These are phyloP conservation scores for Hydrochoerus hydrochaeris DNA, from an alignment of 2,113 vertebrate species.

Conservation along the genomic window DNA sequence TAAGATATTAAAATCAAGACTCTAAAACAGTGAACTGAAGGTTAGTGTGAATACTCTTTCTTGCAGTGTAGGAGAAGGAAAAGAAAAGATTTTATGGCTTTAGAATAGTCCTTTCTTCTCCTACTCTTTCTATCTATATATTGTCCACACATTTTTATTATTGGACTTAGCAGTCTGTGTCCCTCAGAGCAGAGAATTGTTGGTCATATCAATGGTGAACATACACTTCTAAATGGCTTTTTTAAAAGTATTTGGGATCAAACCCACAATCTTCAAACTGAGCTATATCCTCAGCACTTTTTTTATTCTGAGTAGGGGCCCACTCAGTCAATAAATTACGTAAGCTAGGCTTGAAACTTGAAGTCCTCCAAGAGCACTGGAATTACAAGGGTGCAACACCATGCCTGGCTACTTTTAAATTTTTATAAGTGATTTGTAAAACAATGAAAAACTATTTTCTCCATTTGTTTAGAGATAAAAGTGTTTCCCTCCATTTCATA, in stretches of 20 bases:
- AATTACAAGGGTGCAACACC: background rate
- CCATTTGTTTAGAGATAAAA: slow-evolving; percentile 13
- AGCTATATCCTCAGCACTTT: background rate
- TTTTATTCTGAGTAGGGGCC: background rate
- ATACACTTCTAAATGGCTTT: background rate
- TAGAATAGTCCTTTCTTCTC: background rate
- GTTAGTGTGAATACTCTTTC: background rate
- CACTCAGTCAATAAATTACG: background rate
- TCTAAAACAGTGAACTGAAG: background rate
- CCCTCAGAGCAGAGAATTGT: background rate
- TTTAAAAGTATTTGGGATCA: background rate
- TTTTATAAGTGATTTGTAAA: background rate
- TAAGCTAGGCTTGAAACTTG: background rate
- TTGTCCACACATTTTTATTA: background rate
- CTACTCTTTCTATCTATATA: background rate
- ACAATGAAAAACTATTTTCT: background rate
- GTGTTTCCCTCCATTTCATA: background rate
- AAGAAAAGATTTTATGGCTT: background rate
- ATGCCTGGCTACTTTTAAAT: background rate
- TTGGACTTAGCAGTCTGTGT: background rate
- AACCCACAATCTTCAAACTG: background rate
- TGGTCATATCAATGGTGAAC: background rate
- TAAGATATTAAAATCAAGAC: slow-evolving; percentile 19
- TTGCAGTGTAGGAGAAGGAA: background rate
- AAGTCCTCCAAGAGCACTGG: background rate